A percentile compares a stretch with the other conserved stretches of the same genome.
phyloP scores from a whole-genome alignment of 2,113 vertebrate species.

The Siphamia tubifer region DNA sequence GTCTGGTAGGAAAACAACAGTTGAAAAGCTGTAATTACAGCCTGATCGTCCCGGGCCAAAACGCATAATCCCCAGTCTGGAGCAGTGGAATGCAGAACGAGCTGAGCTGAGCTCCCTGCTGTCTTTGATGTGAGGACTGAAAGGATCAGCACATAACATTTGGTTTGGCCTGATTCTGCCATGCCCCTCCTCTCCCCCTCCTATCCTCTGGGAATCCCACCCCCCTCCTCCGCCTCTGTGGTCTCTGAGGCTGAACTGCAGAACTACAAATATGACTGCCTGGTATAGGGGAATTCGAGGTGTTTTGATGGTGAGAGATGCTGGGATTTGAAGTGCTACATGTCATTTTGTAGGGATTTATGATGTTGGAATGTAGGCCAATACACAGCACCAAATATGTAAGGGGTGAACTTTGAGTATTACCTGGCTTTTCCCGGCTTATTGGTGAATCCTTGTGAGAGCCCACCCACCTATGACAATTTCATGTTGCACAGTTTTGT shows the following conservation, averaged over 20 bases:
- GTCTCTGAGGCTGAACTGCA: constrained; percentile 37
- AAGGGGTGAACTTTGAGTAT: not conserved
- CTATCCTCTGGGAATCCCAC: constrained; percentile 37
- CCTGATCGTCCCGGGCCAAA: constrained; percentile 65
- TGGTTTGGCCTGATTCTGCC: constrained; percentile 77
- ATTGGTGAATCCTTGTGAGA: constrained; percentile 13
- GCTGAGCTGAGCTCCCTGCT: constrained; percentile 71
- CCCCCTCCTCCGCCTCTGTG: constrained; percentile 38
- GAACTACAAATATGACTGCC: constrained; percentile 68
- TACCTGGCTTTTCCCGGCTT: constrained; percentile 14
- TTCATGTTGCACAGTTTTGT: constrained; percentile 9
- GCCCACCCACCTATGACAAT: constrained; percentile 16
- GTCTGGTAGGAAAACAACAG: constrained; percentile 72
- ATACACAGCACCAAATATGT: not conserved
- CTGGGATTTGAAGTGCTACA: constrained; percentile 44
- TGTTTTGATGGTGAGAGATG: constrained; percentile 18
- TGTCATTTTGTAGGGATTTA: constrained; percentile 25
- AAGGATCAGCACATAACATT: constrained; percentile 74
- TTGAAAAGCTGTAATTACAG: constrained; percentile 77
- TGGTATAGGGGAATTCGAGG: constrained; percentile 8
- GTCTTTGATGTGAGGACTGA: constrained; percentile 74
- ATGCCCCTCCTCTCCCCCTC: constrained; percentile 15
- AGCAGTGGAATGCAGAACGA: constrained; percentile 76
- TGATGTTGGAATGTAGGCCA: not conserved
- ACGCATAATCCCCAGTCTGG: constrained; percentile 74